Evolutionary conservation across 1,140 invertebrate species (phyloP), one percentile per base, ranked within the genome.

Genomic region (Drosophila santomea): DNA sequence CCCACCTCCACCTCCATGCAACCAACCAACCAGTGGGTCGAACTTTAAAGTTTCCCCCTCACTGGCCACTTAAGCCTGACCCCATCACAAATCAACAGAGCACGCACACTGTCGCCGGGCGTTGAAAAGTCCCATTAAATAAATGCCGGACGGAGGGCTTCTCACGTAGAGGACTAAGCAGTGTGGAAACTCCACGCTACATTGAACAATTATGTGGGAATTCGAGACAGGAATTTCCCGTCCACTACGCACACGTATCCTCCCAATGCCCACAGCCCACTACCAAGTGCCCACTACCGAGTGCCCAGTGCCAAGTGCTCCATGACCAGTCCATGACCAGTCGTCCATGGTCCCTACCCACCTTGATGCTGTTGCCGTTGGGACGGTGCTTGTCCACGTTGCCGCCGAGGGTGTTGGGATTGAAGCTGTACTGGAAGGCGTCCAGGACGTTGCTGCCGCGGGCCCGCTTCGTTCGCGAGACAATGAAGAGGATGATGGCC

Each of bases 401-500:
- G 62, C 89, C 86, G 58, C 91, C 90, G 59, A 93, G 89, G n/a
- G 89, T 90, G 56, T 92, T 91, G 17, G 93, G 91, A 82, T 92
- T 91, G 75, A 92, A 92, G 74, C 89, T 92, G 63, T 92, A 91
- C 75, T 92, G 92, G 74, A 93, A 91, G 63, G 86, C 88, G 52
- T 92, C 91, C 44, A 92, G 91, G 39, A 94, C 92, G 58, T 92
- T 93, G 74, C 93, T 93, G 58, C 94, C 94, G 78, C 95, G 95
- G 38, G 88, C 91, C 61, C 95, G 94, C 72, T 95, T 94, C 77
- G 95, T 95, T 45, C 95, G 93, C 62, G 95, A 94, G 51, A 96
- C 94, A 76, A 96, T 95, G 83, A 96, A 95, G 59, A 95, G 94
- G 78, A 96, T 96, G 38, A 95, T 94, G 17, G 94, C 94, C 28